Conservation (phyloP, 1,140 invertebrate genomes). For the Meloidogyne chitwoodi region DNA sequence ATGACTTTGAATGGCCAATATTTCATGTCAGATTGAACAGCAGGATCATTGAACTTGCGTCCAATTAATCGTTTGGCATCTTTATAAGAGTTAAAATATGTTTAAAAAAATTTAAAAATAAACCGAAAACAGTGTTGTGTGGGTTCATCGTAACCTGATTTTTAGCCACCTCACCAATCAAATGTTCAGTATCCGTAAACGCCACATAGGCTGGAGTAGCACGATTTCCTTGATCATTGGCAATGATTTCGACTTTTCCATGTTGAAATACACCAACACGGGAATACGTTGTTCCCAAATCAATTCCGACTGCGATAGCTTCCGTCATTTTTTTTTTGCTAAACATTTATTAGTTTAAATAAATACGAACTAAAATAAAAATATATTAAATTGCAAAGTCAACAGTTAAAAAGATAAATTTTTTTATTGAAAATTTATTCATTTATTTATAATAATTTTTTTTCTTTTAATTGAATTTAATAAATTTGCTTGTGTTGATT, state of each 20-base stretch:
- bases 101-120: conserved; percentile 17
- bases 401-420: too few relatives aligned
- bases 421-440: too few relatives aligned
- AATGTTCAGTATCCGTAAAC: conserved; percentile 90
- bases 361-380: too few relatives aligned
- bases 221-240: conserved; percentile 67
- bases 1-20: too few relatives aligned
- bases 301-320: too few relatives aligned
- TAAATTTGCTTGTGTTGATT: too few relatives aligned
- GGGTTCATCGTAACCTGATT: conserved; percentile 67
- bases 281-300: conserved; percentile 66
- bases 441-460: too few relatives aligned
- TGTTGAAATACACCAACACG: conserved; percentile 65
- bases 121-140: conserved; percentile 62
- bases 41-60: conserved; percentile 79
- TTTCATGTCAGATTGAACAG: too few relatives aligned
- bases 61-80: conserved; percentile 79
- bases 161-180: too few relatives aligned
- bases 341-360: too few relatives aligned
- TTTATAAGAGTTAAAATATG: conserved; percentile 65
- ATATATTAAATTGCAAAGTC: too few relatives aligned
- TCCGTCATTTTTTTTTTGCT: conserved; percentile 52
- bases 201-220: conserved; percentile 95
- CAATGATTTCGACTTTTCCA: conserved; percentile 17
- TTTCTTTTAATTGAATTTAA: too few relatives aligned